Base-by-base conservation (phyloP, 2,888 invertebrate species). In the Andricus quercusramuli region DNA sequence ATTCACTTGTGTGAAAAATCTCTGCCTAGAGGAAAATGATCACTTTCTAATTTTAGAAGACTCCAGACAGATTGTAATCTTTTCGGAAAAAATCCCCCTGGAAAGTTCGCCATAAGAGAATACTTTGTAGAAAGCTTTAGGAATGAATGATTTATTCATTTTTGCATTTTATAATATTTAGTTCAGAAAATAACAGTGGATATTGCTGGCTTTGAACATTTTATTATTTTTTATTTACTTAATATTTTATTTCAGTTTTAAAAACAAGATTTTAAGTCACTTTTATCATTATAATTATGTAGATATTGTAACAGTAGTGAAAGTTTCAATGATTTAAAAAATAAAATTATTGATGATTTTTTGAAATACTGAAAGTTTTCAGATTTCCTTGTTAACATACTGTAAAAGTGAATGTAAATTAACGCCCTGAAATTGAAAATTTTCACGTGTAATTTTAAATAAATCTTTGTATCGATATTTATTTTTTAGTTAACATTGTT, bases 1-100 rank as follows among this genome's bases (percentile, higher is more conserved):
- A 70, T 51, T 51, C 29, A 20, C 4, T 25, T 56, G 20, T 70
- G 56, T 20, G 56, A 51, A 74, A 56, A 74, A 32, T 29, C 15
- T 20, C 17, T 20, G 6, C n/a, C 56, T 9, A n/a, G 32, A 62
- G 20, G 51, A 56, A 74, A 74, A 74, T 51, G 20, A 74, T 56
- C 56, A 13, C 74, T 74, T 74, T 74, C 74, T 74, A 74, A 74
- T 74, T 74, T 74, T n/a, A 74, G 56, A 74, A 74, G 51, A 9
- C 32, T 41, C n/a, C 13, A 41, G n/a, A 37, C 32, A 32, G 29
- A 32, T 47, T 29, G 32, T 32, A 74, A 74, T 56, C 20, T 74
- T 74, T 37, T 74, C 20, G n/a, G 25, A n/a, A 74, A 70, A 56
- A 74, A 70, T 37, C 29, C n/a, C n/a, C 20, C 56, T 56, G 74